phyloP scores from a whole-genome alignment of 1,140 invertebrate species.

The Orius insidiosus region DNA sequence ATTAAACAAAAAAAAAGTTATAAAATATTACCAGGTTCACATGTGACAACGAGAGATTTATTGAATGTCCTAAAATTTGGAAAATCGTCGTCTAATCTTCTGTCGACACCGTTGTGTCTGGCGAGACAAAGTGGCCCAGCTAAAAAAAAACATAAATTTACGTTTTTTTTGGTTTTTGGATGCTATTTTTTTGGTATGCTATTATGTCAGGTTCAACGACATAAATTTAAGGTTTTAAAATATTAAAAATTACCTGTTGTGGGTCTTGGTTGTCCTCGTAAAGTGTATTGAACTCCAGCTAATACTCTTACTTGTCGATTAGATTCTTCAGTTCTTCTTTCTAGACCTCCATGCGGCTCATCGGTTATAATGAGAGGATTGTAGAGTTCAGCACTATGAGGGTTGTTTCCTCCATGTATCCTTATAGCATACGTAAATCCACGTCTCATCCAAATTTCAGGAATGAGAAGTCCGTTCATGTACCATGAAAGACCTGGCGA shows the following conservation, averaged over 20 bases:
- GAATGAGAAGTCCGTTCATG: conserved; percentile 71
- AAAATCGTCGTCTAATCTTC: conserved; percentile 61
- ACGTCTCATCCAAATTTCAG: conserved; percentile 71
- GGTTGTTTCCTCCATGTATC: conserved; percentile 67
- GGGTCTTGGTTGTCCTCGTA: conserved; percentile 56
- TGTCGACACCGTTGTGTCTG: conserved; percentile 45
- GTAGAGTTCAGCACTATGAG: conserved; percentile 69
- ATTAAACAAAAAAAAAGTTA: neutral
- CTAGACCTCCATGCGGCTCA: conserved; percentile 65
- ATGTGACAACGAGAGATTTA: conserved; percentile 45
- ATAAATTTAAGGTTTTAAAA: neutral
- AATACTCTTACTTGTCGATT: conserved; percentile 58
- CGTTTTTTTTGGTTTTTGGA: neutral
- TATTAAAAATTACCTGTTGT: conserved; percentile 36
- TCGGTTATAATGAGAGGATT: conserved; percentile 86
- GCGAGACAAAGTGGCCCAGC: conserved; percentile 63
- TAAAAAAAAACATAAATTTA: conserved; percentile 17
- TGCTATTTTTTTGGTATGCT: neutral
- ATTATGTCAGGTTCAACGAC: neutral
- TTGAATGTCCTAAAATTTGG: conserved; percentile 68
- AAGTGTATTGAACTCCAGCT: conserved; percentile 68
- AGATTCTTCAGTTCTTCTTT: conserved; percentile 48
- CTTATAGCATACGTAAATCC: conserved; percentile 69
- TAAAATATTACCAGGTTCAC: conserved; percentile 37
- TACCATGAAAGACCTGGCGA: conserved; percentile 53